These are phyloP conservation scores for Apus apus DNA, from an alignment of 2,113 vertebrate species.

Conservation along the genomic window DNA sequence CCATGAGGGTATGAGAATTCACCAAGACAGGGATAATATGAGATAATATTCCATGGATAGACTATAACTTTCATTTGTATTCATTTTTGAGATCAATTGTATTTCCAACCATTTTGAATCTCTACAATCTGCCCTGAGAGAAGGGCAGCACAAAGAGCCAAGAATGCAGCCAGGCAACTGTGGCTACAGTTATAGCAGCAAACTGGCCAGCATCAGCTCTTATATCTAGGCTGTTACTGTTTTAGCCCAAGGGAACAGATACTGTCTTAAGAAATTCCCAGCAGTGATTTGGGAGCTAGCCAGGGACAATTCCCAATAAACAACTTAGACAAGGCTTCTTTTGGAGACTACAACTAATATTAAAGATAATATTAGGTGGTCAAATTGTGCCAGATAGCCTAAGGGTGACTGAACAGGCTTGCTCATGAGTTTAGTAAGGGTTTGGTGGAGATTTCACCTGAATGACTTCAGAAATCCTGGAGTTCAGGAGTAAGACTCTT, in stretches of 20 bases:
- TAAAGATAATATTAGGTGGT: neutral
- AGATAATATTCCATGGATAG: neutral
- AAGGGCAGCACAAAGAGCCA: neutral
- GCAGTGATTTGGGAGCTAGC: neutral
- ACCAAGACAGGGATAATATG: neutral
- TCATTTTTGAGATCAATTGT: neutral
- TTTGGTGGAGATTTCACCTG: neutral
- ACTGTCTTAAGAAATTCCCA: neutral
- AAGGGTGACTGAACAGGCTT: neutral
- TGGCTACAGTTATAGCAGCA: neutral
- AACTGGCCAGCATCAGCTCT: neutral
- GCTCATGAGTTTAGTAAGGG: neutral
- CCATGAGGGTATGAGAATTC: neutral
- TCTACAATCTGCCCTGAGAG: neutral
- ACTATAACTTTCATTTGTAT: neutral
- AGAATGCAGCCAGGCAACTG: neutral
- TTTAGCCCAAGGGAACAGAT: neutral
- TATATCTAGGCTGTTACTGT: neutral
- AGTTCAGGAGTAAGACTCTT: neutral
- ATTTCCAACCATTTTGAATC: neutral
- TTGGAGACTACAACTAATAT: neutral
- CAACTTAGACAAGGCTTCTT: neutral
- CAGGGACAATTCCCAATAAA: neutral
- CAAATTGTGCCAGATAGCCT: neutral
- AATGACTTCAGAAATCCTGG: neutral